These are phyloP conservation scores for Troilus luridus DNA, from an alignment of 2,888 invertebrate species.

Conservation along the genomic window DNA sequence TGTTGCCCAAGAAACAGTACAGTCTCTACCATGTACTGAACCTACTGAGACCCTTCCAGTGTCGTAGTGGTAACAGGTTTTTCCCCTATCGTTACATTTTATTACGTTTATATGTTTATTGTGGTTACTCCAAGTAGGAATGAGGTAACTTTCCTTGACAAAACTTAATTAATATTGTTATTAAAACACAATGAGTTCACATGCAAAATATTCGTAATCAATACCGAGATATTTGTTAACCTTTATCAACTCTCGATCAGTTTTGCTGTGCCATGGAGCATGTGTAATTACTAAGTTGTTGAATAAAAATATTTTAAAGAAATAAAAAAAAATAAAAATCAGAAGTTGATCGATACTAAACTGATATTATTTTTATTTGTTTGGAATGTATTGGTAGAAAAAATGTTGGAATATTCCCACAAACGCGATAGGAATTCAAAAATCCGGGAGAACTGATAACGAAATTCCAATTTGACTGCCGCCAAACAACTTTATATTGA, in stretches of 20 bases:
- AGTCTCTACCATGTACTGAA: too few species aligned
- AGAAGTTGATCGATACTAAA: neutral
- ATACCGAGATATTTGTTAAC: neutral
- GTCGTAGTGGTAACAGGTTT: too few species aligned
- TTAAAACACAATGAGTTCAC: too few species aligned
- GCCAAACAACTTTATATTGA: slow-evolving; percentile 8
- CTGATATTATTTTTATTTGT: neutral
- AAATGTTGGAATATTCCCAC: neutral
- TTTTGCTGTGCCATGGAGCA: too few species aligned
- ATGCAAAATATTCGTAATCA: too few species aligned
- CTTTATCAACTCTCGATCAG: neutral
- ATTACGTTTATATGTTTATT: too few species aligned
- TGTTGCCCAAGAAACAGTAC: too few species aligned
- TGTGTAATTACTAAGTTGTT: neutral
- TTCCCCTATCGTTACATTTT: too few species aligned
- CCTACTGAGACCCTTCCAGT: too few species aligned
- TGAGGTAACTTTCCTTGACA: too few species aligned
- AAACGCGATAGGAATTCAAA: neutral
- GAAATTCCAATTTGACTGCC: neutral
- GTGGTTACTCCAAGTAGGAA: too few species aligned
- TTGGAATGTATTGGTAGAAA: neutral
- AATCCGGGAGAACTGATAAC: neutral
- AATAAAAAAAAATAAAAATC: neutral
- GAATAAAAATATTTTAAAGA: neutral
- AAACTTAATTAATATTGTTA: too few species aligned